phyloP scores from a whole-genome alignment of 2,113 vertebrate genomes.

The Gymnocephalus cernua region DNA sequence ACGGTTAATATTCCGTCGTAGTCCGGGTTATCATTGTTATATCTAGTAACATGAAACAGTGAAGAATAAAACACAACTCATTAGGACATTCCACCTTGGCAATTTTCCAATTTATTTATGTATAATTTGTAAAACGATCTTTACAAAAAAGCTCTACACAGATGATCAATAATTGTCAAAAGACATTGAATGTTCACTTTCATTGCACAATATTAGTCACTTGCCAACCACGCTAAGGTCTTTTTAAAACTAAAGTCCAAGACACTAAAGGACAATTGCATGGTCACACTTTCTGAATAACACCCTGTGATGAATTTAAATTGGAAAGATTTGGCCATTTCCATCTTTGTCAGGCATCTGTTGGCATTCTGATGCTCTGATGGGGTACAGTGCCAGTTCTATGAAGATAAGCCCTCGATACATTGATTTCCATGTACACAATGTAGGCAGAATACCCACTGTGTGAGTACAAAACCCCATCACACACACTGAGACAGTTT shows the following conservation, averaged over 20 bases:
- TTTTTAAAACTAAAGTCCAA: not conserved
- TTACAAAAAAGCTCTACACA: not conserved
- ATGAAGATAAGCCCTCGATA: slow-evolving; percentile 50
- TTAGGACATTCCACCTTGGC: not conserved
- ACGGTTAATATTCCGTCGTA: too few species aligned
- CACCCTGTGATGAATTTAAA: slow-evolving; percentile 23
- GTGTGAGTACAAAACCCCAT: slow-evolving; percentile 64
- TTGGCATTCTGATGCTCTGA: slow-evolving; percentile 19
- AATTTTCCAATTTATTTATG: not conserved
- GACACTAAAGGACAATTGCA: not conserved
- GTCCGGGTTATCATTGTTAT: too few species aligned
- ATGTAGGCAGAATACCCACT: slow-evolving; percentile 60
- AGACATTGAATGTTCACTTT: not conserved
- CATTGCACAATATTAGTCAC: not conserved
- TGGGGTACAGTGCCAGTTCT: slow-evolving; percentile 37
- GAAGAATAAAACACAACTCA: too few species aligned
- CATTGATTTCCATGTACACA: slow-evolving; percentile 58
- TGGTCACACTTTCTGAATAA: not conserved
- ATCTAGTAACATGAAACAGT: too few species aligned
- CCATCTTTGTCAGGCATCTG: slow-evolving; percentile 26
- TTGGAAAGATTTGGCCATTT: slow-evolving; percentile 9
- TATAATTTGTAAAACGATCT: not conserved
- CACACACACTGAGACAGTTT: slow-evolving; percentile 72
- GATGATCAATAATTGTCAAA: not conserved
- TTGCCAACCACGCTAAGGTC: not conserved